These are phyloP conservation scores for Caenorhabditis latens DNA, from an alignment of 1,140 invertebrate species.

Conservation along the genomic window DNA sequence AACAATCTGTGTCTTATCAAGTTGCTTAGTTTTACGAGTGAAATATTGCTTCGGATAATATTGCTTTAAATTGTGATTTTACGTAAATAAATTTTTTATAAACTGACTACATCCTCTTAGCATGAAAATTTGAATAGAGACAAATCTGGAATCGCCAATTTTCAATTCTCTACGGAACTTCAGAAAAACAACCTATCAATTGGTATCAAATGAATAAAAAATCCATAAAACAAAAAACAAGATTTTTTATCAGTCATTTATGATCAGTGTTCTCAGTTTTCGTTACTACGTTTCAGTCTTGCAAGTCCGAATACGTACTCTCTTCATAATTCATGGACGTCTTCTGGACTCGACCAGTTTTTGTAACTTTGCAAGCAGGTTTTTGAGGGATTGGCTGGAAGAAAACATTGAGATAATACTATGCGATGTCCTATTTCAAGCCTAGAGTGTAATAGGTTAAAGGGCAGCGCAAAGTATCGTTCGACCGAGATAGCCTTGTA, in stretches of 20 bases:
- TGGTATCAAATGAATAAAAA: too few relatives aligned
- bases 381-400: conserved; percentile 42
- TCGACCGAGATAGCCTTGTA: too few relatives aligned
- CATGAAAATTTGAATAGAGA: too few relatives aligned
- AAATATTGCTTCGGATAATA: not conserved
- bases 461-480: too few relatives aligned
- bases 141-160: too few relatives aligned
- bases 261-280: not conserved
- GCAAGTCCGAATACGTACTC: conserved; percentile 40
- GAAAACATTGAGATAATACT: too few relatives aligned
- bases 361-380: conserved; percentile 3
- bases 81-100: not conserved
- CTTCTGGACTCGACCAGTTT: not conserved
- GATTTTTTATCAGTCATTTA: not conserved
- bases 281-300: not conserved
- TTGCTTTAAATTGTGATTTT: conserved; percentile 1
- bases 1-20: conserved; percentile 24
- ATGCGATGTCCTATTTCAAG: too few relatives aligned
- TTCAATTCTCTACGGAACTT: too few relatives aligned
- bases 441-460: too few relatives aligned
- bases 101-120: too few relatives aligned
- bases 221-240: not conserved
- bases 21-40: not conserved
- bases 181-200: too few relatives aligned
- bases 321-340: conserved; percentile 41